Evolutionary conservation across 2,113 vertebrate genomes (phyloP).

Genomic region (Notiomystis cincta): DNA sequence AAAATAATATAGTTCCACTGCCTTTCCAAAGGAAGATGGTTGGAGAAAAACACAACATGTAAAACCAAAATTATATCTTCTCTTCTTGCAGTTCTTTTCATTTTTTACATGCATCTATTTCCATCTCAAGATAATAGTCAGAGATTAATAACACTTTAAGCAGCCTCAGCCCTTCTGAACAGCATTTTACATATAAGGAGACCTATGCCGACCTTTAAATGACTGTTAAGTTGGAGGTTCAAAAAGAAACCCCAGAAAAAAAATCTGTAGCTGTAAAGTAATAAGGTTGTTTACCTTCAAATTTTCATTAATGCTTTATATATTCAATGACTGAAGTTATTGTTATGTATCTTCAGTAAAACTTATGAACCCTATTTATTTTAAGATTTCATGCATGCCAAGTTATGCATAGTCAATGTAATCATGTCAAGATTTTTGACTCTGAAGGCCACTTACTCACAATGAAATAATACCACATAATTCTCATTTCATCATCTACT

Average conservation of each 20-base stretch:
- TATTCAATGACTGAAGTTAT: not conserved
- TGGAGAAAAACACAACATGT: not conserved
- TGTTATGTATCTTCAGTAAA: not conserved
- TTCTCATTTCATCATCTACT: not conserved
- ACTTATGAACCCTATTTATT: not conserved
- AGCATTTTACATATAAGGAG: not conserved
- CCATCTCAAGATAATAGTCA: not conserved
- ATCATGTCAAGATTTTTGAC: not conserved
- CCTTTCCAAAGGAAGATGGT: not conserved
- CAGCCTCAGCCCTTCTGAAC: not conserved
- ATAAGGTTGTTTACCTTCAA: not conserved
- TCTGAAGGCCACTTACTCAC: not conserved
- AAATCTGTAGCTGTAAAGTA: not conserved
- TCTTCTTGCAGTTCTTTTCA: not conserved
- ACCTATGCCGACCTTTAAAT: not conserved
- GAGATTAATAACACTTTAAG: not conserved
- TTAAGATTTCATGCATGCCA: not conserved
- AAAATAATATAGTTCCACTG: not conserved
- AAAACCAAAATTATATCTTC: not conserved
- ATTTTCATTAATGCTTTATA: not conserved
- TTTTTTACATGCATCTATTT: not conserved
- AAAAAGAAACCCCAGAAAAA: not conserved
- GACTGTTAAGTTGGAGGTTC: not conserved
- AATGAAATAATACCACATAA: not conserved
- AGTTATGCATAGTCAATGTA: accelerated